phyloP scores from a whole-genome alignment of 2,888 invertebrate species.

The Pogonocherus hispidulus region DNA sequence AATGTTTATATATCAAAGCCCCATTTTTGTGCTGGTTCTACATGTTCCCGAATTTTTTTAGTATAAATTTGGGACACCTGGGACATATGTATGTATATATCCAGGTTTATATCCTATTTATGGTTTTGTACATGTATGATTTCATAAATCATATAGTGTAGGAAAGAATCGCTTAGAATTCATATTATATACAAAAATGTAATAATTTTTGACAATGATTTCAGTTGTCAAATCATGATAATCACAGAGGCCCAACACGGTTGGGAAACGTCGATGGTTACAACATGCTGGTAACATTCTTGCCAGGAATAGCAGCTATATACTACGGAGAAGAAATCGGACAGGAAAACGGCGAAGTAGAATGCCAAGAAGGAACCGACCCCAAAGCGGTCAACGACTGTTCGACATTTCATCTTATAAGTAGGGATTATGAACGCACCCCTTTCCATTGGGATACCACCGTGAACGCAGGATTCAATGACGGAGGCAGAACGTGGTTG shows the following conservation, averaged over 20 bases:
- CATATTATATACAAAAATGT: background rate
- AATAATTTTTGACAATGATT: slow-evolving; percentile 1
- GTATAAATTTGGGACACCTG: too few species aligned
- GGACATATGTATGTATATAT: too few species aligned
- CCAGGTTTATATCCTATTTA: too few species aligned
- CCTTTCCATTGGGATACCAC: slow-evolving; percentile 83
- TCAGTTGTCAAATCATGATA: slow-evolving; percentile 83
- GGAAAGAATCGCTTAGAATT: too few species aligned
- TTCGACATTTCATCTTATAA: slow-evolving; percentile 69
- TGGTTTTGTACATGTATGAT: too few species aligned
- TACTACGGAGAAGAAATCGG: slow-evolving; percentile 90
- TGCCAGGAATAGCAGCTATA: slow-evolving; percentile 87
- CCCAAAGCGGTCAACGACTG: slow-evolving; percentile 68
- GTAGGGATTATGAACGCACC: slow-evolving; percentile 82
- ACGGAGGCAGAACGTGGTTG: slow-evolving; percentile 74
- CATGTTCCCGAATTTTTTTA: too few species aligned
- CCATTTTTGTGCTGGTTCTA: too few species aligned
- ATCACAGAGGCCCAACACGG: slow-evolving; percentile 77
- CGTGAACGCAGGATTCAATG: slow-evolving; percentile 72
- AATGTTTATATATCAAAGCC: too few species aligned
- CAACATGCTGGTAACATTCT: slow-evolving; percentile 83
- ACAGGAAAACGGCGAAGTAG: slow-evolving; percentile 74
- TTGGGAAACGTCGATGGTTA: slow-evolving; percentile 83
- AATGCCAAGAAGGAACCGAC: slow-evolving; percentile 70
- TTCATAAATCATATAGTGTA: too few species aligned